Base-by-base conservation (phyloP, 2,888 invertebrate species). In the Girardia tigrina region DNA sequence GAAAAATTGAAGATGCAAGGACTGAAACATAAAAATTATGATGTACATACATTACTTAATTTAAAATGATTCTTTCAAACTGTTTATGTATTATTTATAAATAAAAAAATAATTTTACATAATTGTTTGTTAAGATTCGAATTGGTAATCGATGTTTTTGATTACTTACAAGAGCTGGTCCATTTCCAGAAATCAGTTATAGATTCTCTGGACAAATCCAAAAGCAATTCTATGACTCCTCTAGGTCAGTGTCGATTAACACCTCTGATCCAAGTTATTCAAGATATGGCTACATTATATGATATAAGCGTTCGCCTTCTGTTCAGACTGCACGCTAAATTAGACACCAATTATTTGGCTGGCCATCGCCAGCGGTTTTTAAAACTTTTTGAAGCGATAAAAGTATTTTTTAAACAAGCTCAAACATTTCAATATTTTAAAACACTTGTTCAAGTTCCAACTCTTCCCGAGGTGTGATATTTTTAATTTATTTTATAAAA, bases 401-500 rank as follows among this genome's bases (percentile, higher is more conserved):
- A 92, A 83, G 88, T 89, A 79, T 98, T 98, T 86, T 98, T 97
- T 85, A 89, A 90, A 81, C 91, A 90, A 82, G 91, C 94, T 14
- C 90, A 90, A 81, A 93, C 90, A 80, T 87, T 97, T 79, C 98
- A 98, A 85, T 99, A 98, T 86, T 98, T 97, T 86, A 91, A 93
- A 82, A 91, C 92, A 84, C 87, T 98, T 71, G 91, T 98, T 77
- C 90, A 91, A 75, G 90, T 97, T 79, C 95, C 97, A 1, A 88
- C 90, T 42, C 86, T 98, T 81, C 95, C 97, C 0, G 90, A 92
- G 84, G 90, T 90, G n/a, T n/a, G n/a, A n/a, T n/a, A n/a, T n/a
- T n/a, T n/a, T n/a, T n/a, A n/a, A n/a, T n/a, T n/a, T n/a, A n/a
- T n/a, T n/a, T n/a, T n/a, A n/a, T n/a, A n/a, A n/a, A n/a, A n/a